These are phyloP conservation scores for Agrilus biguttatus DNA, from an alignment of 2,888 invertebrate species.

Conservation along the genomic window DNA sequence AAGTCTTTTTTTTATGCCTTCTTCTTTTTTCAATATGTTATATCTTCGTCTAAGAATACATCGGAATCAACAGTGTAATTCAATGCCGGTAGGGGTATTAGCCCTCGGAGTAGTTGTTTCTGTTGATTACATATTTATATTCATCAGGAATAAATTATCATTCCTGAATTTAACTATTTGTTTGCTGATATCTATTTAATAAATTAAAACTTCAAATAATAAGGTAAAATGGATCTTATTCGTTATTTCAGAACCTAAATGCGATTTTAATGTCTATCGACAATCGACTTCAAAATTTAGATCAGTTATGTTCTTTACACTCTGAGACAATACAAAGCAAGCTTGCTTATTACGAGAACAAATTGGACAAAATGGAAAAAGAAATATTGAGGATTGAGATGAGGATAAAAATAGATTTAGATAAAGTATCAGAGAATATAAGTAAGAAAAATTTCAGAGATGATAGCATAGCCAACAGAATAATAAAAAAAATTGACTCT, in stretches of 20 bases:
- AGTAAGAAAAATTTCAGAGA: conserved; percentile 30
- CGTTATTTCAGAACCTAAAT: conserved; percentile 21
- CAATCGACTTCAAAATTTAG: conserved; percentile 26
- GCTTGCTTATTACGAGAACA: conserved; percentile 29
- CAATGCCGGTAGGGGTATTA: too few species aligned
- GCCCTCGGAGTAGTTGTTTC: too few species aligned
- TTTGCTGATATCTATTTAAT: too few species aligned
- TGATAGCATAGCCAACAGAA: conserved; percentile 27
- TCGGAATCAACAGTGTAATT: too few species aligned
- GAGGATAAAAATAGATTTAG: conserved; percentile 24
- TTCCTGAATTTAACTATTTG: too few species aligned
- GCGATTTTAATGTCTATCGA: conserved; percentile 28
- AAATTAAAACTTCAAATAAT: too few species aligned
- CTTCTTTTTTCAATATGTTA: too few species aligned
- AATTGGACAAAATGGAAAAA: conserved; percentile 28
- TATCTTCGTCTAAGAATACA: too few species aligned
- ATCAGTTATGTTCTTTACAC: conserved; percentile 25
- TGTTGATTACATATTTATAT: too few species aligned
- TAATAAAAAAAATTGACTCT: conserved; percentile 29
- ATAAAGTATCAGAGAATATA: conserved; percentile 27
- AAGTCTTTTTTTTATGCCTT: too few species aligned
- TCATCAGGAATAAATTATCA: too few species aligned
- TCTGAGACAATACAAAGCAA: conserved; percentile 26
- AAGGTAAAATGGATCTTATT: too few species aligned
- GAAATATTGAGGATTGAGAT: conserved; percentile 20